phyloP scores from a whole-genome alignment of 2,888 invertebrate species.

The Acholoe squamosa region DNA sequence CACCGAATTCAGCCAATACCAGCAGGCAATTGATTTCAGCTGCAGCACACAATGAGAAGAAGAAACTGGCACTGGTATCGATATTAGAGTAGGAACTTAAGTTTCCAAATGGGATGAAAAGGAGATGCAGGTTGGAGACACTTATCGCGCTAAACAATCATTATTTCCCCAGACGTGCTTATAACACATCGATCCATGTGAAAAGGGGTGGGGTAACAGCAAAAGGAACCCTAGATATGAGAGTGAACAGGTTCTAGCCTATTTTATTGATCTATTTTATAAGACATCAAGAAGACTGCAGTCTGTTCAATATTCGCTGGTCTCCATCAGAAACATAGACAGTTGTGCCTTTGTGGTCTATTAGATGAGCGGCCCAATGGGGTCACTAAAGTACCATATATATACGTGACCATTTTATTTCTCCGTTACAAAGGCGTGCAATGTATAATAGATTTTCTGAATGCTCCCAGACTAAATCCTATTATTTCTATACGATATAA shows the following conservation, averaged over 20 bases:
- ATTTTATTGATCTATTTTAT: too few relatives aligned
- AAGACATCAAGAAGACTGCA: too few relatives aligned
- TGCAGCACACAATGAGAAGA: background rate
- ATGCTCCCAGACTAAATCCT: too few relatives aligned
- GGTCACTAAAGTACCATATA: too few relatives aligned
- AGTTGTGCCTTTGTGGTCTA: too few relatives aligned
- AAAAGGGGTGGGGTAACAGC: background rate
- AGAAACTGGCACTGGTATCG: background rate
- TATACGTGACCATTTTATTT: too few relatives aligned
- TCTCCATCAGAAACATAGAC: too few relatives aligned
- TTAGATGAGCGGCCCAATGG: too few relatives aligned
- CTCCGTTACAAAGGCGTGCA: too few relatives aligned
- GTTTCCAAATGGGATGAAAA: slow-evolving; percentile 18
- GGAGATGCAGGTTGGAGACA: background rate
- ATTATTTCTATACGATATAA: too few relatives aligned
- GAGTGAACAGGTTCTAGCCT: background rate
- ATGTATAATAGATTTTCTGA: too few relatives aligned
- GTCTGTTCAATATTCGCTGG: too few relatives aligned
- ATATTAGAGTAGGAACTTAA: background rate
- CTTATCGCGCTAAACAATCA: slow-evolving; percentile 16
- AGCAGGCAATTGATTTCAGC: slow-evolving; percentile 13
- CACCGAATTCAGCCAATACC: background rate
- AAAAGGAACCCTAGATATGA: background rate
- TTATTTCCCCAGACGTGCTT: background rate
- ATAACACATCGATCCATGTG: background rate